A percentile compares a stretch with the other conserved stretches of the same genome.
Evolutionary conservation across 1,140 invertebrate genomes (phyloP).

Genomic region (Cyclina sinensis): DNA sequence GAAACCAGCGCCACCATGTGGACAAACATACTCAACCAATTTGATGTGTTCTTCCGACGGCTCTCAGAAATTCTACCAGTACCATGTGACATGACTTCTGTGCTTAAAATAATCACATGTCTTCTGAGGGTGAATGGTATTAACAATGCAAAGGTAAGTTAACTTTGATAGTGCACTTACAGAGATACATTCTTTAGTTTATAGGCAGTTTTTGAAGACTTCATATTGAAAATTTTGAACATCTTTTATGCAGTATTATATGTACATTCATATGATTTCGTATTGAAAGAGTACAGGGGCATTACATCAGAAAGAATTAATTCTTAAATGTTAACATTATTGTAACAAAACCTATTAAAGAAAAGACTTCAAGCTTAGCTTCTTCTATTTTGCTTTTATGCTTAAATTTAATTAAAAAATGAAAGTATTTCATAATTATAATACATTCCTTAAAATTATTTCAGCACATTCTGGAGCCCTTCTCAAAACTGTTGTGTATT

Average conservation of each 20-base stretch:
- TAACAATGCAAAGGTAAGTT: slow-evolving; percentile 91
- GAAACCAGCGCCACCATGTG: slow-evolving; percentile 93
- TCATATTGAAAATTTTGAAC: neutral
- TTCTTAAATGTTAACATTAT: no score
- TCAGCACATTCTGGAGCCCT: slow-evolving; percentile 95
- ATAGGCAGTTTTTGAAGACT: neutral
- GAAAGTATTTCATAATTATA: no score
- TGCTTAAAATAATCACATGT: slow-evolving; percentile 94
- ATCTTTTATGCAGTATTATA: neutral
- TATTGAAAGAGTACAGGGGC: no score
- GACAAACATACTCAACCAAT: slow-evolving; percentile 92
- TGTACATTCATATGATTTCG: no score
- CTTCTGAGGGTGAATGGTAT: slow-evolving; percentile 95
- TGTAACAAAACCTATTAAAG: no score
- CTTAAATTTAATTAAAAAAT: no score
- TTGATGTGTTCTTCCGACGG: slow-evolving; percentile 95
- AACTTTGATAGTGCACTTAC: neutral
- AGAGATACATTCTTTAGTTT: neutral
- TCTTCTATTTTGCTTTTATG: no score
- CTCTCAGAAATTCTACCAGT: slow-evolving; percentile 91
- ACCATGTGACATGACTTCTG: slow-evolving; percentile 91
- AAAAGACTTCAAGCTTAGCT: no score
- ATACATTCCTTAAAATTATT: slow-evolving; percentile 70
- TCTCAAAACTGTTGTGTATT: slow-evolving; percentile 97
- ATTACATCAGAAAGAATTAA: no score